Percentiles rank a stretch among this genome's conserved stretches.
phyloP scores from a whole-genome alignment of 2,888 invertebrate species.

The Pediacus dermestoides region DNA sequence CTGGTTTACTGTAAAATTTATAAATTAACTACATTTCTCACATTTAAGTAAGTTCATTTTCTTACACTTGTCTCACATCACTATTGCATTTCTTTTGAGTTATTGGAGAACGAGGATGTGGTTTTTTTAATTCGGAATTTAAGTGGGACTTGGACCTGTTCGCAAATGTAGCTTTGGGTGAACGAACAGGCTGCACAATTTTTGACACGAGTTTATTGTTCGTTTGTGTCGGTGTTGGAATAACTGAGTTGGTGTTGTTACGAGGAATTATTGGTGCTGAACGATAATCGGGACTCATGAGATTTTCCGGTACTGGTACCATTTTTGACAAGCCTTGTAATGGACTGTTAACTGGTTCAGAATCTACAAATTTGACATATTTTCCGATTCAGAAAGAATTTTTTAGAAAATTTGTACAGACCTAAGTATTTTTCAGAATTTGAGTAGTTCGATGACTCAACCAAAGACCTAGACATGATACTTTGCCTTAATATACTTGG shows the following conservation, averaged over 20 bases:
- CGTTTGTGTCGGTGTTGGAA: slow-evolving; percentile 15
- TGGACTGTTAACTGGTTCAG: slow-evolving; percentile 53
- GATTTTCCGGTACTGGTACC: slow-evolving; percentile 82
- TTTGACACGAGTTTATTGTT: slow-evolving; percentile 5
- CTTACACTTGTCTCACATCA: too few relatives aligned
- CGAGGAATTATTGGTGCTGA: slow-evolving; percentile 38
- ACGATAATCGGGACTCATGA: slow-evolving; percentile 79
- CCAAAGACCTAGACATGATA: slow-evolving; percentile 34
- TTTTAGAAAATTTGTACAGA: slow-evolving; percentile 22
- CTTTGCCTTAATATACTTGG: slow-evolving; percentile 54
- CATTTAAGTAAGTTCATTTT: too few relatives aligned
- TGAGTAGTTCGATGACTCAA: slow-evolving; percentile 27
- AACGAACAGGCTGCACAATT: slow-evolving; percentile 23
- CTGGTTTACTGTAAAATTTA: slow-evolving; percentile 25
- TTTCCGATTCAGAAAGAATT: background rate
- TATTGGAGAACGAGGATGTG: slow-evolving; percentile 16
- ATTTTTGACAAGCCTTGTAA: slow-evolving; percentile 80
- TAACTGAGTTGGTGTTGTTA: slow-evolving; percentile 14
- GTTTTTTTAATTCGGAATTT: background rate
- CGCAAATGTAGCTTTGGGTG: slow-evolving; percentile 33
- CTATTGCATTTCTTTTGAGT: slow-evolving; percentile 25
- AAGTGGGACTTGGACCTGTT: background rate
- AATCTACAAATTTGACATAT: slow-evolving; percentile 38
- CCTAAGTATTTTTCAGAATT: slow-evolving; percentile 39
- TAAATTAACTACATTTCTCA: too few relatives aligned